A percentile compares a stretch with the other conserved stretches of the same genome.
These are phyloP conservation scores for Tetragnatha versicolor DNA, from an alignment of 1,140 invertebrate species.

Conservation along the genomic window DNA sequence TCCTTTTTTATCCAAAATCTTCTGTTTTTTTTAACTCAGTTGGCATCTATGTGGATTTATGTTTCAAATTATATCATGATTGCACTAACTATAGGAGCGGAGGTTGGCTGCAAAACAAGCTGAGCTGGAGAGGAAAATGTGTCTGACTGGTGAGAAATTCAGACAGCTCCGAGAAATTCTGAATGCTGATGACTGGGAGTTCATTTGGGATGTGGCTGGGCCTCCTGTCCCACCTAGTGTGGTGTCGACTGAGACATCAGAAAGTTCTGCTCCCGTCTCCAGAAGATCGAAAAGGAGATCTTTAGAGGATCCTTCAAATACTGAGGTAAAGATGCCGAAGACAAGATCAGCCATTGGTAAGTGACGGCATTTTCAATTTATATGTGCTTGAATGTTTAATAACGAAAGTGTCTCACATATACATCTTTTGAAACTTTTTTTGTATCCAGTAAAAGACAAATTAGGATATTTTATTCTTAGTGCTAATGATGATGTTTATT, in stretches of 20 bases:
- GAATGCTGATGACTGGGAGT: conserved; percentile 56
- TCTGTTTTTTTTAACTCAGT: no score
- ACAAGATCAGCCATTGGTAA: conserved; percentile 16
- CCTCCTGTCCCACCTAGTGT: not conserved
- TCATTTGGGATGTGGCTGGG: not conserved
- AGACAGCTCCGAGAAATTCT: conserved; percentile 57
- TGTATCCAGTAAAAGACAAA: no score
- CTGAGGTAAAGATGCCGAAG: not conserved
- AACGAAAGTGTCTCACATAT: no score
- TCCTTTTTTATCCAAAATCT: no score
- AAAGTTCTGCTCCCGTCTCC: conserved; percentile 5
- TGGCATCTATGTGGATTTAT: no score
- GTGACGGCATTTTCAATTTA: not conserved
- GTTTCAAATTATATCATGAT: no score
- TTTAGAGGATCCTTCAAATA: not conserved
- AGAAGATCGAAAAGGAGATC: not conserved
- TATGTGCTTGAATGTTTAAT: not conserved
- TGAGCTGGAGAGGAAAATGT: conserved; percentile 55
- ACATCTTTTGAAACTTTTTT: no score
- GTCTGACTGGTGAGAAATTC: conserved; percentile 57
- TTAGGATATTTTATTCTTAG: no score
- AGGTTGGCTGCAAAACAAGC: conserved; percentile 66
- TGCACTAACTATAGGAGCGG: conserved; percentile 60
- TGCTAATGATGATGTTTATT: no score
- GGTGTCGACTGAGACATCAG: conserved; percentile 11